Evolutionary conservation across 2,888 invertebrate genomes (phyloP), one percentile per base, ranked within the genome.

Genomic region (Acanthosoma haemorrhoidale): DNA sequence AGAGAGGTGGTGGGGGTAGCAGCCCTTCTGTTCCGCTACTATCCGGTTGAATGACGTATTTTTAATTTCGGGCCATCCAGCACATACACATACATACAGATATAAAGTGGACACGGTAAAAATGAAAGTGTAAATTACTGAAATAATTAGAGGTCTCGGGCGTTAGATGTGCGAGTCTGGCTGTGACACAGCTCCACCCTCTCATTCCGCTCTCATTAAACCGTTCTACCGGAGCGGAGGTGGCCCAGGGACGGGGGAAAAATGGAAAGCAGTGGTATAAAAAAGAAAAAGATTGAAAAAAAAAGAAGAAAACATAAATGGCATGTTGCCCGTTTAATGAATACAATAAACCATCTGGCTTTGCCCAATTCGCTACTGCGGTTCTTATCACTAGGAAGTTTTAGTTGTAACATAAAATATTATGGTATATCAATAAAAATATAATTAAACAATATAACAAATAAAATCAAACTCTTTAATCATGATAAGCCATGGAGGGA

Each of bases 41-140:
- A 51, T 25, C 51, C 25, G 51, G 60, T 60, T 32, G 60, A 36
- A 60, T 60, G 60, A 60, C 32, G 60, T 60, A 60, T 60, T 60
- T 60, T 60, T 60, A 60, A 60, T 60, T 60, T 51, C 51, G n/a
- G 13, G 13, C 21, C 25, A 13, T n/a, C 13, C 13, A 13, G 21
- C 21, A 3, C 25, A 2, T 4, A 2, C 51, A 51, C 51, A 13
- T 21, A 25, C 25, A 25, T 13, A 21, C 25, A 25, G 51, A 51
- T 51, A 51, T 25, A 51, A 25, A 21, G 51, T n/a, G n/a, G n/a
- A n/a, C 25, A 51, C 51, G 51, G 51, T 32, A 64, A 64, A 64
- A 64, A 64, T 32, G 64, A 32, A 64, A 38, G 64, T 43, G 64
- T 43, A 64, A 64, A 64, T 64, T 64, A 64, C 64, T 64, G 43